Conservation (phyloP, 2,797 vertebrate genomes). For the Micrastur ruficollis region DNA sequence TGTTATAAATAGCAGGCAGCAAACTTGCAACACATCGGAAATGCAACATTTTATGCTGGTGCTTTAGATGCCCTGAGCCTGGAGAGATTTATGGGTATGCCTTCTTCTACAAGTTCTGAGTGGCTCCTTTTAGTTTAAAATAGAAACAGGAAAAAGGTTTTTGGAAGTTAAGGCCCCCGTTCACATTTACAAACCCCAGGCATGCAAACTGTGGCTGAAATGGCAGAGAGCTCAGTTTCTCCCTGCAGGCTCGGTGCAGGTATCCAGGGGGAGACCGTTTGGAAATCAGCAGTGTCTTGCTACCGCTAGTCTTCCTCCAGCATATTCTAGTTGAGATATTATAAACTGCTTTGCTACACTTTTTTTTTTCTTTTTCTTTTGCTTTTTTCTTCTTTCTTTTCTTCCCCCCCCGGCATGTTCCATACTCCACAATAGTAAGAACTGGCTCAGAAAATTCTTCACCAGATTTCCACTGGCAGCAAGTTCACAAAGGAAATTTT, state of each 20-base stretch:
- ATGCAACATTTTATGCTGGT: accelerated
- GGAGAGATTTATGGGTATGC: background rate
- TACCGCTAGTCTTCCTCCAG: background rate
- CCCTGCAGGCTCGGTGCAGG: background rate
- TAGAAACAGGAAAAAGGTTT: background rate
- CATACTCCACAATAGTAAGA: background rate
- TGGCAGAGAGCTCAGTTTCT: background rate
- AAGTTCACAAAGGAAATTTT: background rate
- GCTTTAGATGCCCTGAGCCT: background rate
- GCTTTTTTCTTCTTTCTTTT: background rate
- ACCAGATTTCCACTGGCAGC: background rate
- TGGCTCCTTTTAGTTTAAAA: slow-evolving; percentile 10
- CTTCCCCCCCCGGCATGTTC: background rate
- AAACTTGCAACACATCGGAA: background rate
- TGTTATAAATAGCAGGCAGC: background rate
- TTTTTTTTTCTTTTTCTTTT: accelerated
- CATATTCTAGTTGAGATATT: background rate
- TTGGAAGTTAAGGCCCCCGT: background rate
- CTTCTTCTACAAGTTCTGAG: background rate
- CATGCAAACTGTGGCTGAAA: background rate
- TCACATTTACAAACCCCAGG: background rate
- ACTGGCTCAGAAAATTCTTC: background rate
- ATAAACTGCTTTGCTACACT: background rate
- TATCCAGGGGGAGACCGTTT: background rate
- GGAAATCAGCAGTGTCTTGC: background rate